phyloP scores from a whole-genome alignment of 2,888 invertebrate genomes.

The Morinoia aosen region DNA sequence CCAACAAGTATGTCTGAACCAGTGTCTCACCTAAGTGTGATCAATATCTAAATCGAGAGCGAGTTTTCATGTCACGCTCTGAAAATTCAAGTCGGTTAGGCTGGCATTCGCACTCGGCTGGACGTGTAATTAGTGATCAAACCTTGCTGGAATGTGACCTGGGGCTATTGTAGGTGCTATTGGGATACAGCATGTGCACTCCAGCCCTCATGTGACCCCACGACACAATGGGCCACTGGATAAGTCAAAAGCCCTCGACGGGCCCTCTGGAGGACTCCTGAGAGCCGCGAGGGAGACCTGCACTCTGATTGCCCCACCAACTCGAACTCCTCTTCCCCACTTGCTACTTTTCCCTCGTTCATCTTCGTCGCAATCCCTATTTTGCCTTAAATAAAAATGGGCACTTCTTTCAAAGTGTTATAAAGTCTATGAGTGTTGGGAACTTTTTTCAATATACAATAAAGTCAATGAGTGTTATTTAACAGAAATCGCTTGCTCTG shows the following conservation, averaged over 20 bases:
- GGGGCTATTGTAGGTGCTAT: no score
- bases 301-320: neutral
- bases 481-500: no score
- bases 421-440: no score
- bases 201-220: neutral
- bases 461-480: no score
- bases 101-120: neutral
- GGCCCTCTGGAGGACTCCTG: neutral
- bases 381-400: no score
- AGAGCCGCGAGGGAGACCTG: conserved; percentile 22
- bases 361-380: no score
- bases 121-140: neutral
- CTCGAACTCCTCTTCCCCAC: neutral
- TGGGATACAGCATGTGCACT: neutral
- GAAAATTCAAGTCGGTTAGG: neutral
- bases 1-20: neutral
- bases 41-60: neutral
- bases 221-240: neutral
- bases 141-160: neutral
- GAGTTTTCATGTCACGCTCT: neutral
- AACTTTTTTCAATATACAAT: no score
- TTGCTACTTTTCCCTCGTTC: no score
- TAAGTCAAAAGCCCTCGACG: conserved; percentile 20
- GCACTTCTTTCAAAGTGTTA: no score
- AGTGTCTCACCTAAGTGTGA: neutral